These are phyloP conservation scores for Sardina pilchardus DNA, from an alignment of 2,113 vertebrate genomes.

Conservation along the genomic window DNA sequence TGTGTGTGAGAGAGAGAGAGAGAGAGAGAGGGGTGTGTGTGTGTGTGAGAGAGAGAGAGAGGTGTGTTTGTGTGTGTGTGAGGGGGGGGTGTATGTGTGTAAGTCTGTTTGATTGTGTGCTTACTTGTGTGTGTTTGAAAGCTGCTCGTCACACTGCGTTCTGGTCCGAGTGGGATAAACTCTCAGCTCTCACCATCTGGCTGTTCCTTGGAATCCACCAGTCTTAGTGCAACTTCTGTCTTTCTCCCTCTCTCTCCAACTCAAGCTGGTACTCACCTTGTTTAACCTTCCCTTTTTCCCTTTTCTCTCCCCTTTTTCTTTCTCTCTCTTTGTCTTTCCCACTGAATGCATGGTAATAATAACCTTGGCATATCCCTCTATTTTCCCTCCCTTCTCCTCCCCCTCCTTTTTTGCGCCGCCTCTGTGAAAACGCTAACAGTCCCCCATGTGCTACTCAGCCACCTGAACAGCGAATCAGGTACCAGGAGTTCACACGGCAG, in stretches of 20 bases:
- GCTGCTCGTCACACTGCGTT: neutral
- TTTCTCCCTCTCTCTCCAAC: neutral
- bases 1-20: too few relatives aligned
- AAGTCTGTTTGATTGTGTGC: neutral
- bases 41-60: too few relatives aligned
- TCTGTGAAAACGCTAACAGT: conserved; percentile 78
- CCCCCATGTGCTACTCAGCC: conserved; percentile 90
- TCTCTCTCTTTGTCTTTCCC: neutral
- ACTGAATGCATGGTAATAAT: conserved; percentile 27
- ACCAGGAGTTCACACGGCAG: conserved; percentile 66
- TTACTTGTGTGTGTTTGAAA: neutral
- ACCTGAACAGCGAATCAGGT: conserved; percentile 91
- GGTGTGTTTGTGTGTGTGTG: neutral
- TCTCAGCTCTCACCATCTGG: neutral
- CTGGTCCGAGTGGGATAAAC: neutral
- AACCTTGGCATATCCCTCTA: conserved; percentile 61
- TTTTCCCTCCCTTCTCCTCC: conserved; percentile 64
- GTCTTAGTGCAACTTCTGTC: neutral
- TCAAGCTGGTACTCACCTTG: neutral
- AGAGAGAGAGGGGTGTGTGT: neutral
- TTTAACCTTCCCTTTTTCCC: conserved; percentile 32
- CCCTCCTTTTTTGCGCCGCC: conserved; percentile 47
- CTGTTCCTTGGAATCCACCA: neutral
- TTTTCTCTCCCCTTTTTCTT: conserved; percentile 31
- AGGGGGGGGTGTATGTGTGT: neutral